Base-by-base conservation (phyloP, 2,888 invertebrate species). In the Oasisia sp. region DNA sequence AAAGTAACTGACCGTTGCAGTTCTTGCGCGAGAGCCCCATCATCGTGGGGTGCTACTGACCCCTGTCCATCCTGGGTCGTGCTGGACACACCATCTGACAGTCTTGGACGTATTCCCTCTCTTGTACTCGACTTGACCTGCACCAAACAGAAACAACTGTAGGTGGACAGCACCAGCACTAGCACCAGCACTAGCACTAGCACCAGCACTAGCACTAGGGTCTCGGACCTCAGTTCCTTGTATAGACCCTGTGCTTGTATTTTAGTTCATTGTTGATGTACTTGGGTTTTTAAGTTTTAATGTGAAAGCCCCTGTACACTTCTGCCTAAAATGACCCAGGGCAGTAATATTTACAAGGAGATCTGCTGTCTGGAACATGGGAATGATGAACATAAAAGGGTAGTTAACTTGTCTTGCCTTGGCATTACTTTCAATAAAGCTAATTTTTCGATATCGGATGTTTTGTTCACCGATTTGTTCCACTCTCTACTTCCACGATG, bases 11-110 rank as follows among this genome's bases (percentile, higher is more conserved):
- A 74, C 74, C 74, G 1, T 74, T 74, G 74, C 74, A 74, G 74
- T 27, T 74, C 74, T 74, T 74, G 74, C 74, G 19, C 27, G 74
- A 74, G 27, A 7, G 2, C 74, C 74, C n/a, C 74, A 27, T 7
- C 27, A 27, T 19, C 74, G 74, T 74, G 74, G 3, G n/a, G 74
- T n/a, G 27, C 74, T 27, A 74, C 74, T 27, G 74, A 3, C 74
- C 74, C 74, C 1, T 74, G 74, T 14, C 74, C 74, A 74, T 74
- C 74, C 3, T 27, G 74, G 74, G 74, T 74, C 19, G 74, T 74
- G 74, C 74, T 74, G 74, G 74, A 74, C 74, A 74, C 74, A 74
- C 74, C 74, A n/a, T 74, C 74, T n/a, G 74, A 74, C 27, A 27
- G 74, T 27, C 74, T 19, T 19, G 74, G 27, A 74, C 74, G 27